Conservation (phyloP, 2,113 vertebrate species). For the Ictalurus furcatus region DNA sequence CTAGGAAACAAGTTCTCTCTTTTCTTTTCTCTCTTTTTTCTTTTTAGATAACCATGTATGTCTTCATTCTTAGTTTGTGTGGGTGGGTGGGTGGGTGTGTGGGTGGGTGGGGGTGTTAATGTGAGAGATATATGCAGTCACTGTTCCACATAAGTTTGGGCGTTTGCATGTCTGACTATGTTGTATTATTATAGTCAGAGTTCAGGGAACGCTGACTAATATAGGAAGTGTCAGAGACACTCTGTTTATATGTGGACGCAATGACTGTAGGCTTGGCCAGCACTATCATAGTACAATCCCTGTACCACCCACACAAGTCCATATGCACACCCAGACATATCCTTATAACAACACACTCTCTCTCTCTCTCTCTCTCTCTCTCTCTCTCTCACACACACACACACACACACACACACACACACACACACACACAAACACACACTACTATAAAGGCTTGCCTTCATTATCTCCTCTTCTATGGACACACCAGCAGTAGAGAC, state of each 20-base stretch:
- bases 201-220: slow-evolving; percentile 63
- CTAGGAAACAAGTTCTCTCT: background rate
- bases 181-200: slow-evolving; percentile 42
- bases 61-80: background rate
- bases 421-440: slow-evolving; percentile 10
- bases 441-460: background rate
- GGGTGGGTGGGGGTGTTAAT: background rate
- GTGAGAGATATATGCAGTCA: background rate
- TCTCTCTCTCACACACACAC: background rate
- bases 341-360: background rate
- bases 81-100: background rate
- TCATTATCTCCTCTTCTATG: background rate
- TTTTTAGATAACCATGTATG: background rate
- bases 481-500: background rate
- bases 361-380: too few species aligned
- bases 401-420: background rate
- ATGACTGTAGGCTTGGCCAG: slow-evolving; percentile 20
- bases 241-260: slow-evolving; percentile 48
- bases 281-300: slow-evolving; percentile 15
- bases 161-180: slow-evolving; percentile 17
- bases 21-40: background rate
- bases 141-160: slow-evolving; percentile 14
- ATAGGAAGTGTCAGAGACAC: slow-evolving; percentile 66
- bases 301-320: slow-evolving; percentile 12
- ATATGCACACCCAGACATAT: background rate